A percentile compares a stretch with the other conserved stretches of the same genome.
These are phyloP conservation scores for Drosophila maculinotata DNA, from an alignment of 2,888 invertebrate genomes.

Conservation along the genomic window DNA sequence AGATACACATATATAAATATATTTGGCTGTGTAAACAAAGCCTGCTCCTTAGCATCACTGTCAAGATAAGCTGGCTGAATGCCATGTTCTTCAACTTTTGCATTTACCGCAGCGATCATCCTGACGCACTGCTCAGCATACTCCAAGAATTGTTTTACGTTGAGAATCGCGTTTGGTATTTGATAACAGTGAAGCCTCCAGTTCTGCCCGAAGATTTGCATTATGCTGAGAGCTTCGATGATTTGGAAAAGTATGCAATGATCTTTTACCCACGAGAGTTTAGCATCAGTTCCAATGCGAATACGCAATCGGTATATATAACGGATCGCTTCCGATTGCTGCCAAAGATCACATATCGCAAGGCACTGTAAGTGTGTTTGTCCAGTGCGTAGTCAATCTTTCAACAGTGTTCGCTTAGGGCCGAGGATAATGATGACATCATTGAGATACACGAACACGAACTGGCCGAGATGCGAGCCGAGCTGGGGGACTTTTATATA, in stretches of 20 bases:
- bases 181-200: slow-evolving; percentile 62
- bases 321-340: slow-evolving; percentile 55
- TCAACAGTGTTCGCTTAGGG: slow-evolving; percentile 84
- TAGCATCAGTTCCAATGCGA: slow-evolving; percentile 41
- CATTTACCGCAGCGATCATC: slow-evolving; percentile 49
- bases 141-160: slow-evolving; percentile 62
- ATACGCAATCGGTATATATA: slow-evolving; percentile 65
- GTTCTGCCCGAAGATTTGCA: slow-evolving; percentile 8
- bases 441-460: slow-evolving; percentile 87
- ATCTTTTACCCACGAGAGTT: slow-evolving; percentile 71
- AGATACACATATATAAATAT: not conserved
- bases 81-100: slow-evolving; percentile 70
- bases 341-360: slow-evolving; percentile 66
- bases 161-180: slow-evolving; percentile 57
- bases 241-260: slow-evolving; percentile 46
- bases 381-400: not conserved
- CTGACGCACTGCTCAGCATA: slow-evolving; percentile 46
- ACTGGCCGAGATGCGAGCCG: slow-evolving; percentile 85
- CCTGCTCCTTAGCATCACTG: slow-evolving; percentile 33
- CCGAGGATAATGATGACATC: slow-evolving; percentile 91
- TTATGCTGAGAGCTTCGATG: slow-evolving; percentile 47
- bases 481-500: slow-evolving; percentile 89
- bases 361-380: slow-evolving; percentile 73
- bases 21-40: not conserved
- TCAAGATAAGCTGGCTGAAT: slow-evolving; percentile 60